Evolutionary conservation across 2,797 vertebrate species (phyloP).

Genomic region (Yasuhikotakia modesta): DNA sequence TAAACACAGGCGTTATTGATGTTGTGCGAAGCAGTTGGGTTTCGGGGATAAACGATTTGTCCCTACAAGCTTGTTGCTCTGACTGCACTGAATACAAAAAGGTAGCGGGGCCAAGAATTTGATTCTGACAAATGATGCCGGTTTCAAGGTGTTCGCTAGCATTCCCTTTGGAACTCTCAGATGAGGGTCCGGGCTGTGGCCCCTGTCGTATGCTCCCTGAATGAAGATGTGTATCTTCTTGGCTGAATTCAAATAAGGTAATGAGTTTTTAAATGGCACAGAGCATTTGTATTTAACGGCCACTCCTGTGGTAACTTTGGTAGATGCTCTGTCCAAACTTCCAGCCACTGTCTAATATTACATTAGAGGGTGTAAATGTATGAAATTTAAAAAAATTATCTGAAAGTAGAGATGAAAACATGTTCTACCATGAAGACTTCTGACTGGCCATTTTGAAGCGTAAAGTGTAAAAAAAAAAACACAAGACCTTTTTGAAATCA

Average conservation of each 20-base stretch:
- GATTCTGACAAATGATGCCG: conserved; percentile 70
- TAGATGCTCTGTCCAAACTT: not conserved
- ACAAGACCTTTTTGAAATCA: too few species aligned
- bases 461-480: too few species aligned
- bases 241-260: conserved; percentile 35
- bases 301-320: not conserved
- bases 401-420: too few species aligned
- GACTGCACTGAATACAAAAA: conserved; percentile 57
- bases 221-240: conserved; percentile 23
- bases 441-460: too few species aligned
- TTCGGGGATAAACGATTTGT: conserved; percentile 66
- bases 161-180: conserved; percentile 40
- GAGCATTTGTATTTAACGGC: not conserved
- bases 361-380: not conserved
- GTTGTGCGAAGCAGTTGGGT: conserved; percentile 53
- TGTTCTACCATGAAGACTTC: too few species aligned
- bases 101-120: conserved; percentile 38
- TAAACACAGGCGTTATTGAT: conserved; percentile 58
- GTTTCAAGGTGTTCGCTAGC: conserved; percentile 36
- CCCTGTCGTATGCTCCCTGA: conserved; percentile 28
- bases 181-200: not conserved
- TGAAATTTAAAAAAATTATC: not conserved
- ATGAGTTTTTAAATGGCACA: conserved; percentile 5
- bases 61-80: conserved; percentile 64
- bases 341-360: not conserved